These are phyloP conservation scores for Galeruca laticollis DNA, from an alignment of 2,888 invertebrate species.

Conservation along the genomic window DNA sequence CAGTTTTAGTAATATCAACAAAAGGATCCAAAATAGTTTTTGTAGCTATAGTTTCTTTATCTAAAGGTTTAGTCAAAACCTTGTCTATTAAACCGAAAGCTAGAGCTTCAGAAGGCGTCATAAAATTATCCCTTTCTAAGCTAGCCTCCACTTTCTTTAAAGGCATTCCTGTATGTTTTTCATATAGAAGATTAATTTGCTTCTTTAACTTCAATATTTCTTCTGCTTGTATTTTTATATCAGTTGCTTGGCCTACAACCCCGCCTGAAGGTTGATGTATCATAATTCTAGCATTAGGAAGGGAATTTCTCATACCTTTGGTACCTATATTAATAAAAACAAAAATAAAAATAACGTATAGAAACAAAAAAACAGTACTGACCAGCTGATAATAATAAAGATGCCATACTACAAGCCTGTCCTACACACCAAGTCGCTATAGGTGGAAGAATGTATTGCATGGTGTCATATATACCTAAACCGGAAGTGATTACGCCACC, in stretches of 20 bases:
- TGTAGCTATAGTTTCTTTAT: slow-evolving; percentile 7
- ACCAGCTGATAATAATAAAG: slow-evolving; percentile 90
- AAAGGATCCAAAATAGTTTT: slow-evolving; percentile 10
- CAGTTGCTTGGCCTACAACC: slow-evolving; percentile 91
- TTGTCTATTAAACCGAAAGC: slow-evolving; percentile 93
- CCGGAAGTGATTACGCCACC: slow-evolving; percentile 97
- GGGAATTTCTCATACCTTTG: slow-evolving; percentile 89
- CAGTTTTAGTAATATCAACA: slow-evolving; percentile 13
- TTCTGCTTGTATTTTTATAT: slow-evolving; percentile 97
- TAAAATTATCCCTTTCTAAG: slow-evolving; percentile 95
- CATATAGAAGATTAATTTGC: slow-evolving; percentile 88
- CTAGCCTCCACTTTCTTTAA: slow-evolving; percentile 73
- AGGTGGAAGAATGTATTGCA: slow-evolving; percentile 97
- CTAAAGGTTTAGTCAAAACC: slow-evolving; percentile 70
- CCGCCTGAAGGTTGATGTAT: slow-evolving; percentile 97
- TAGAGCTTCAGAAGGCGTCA: slow-evolving; percentile 90
- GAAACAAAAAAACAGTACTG: slow-evolving; percentile 15
- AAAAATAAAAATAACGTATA: too few relatives aligned
- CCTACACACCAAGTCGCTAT: slow-evolving; percentile 96
- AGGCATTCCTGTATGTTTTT: slow-evolving; percentile 79
- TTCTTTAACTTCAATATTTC: slow-evolving; percentile 93
- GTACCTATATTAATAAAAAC: slow-evolving; percentile 35
- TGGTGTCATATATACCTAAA: slow-evolving; percentile 97
- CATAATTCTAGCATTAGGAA: slow-evolving; percentile 97
- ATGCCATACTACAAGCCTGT: slow-evolving; percentile 97